Evolutionary conservation across 92 coral and sea anemone genomes (phyloP), one percentile per base, ranked within the genome.

Genomic region (Phenganax subtilis): DNA sequence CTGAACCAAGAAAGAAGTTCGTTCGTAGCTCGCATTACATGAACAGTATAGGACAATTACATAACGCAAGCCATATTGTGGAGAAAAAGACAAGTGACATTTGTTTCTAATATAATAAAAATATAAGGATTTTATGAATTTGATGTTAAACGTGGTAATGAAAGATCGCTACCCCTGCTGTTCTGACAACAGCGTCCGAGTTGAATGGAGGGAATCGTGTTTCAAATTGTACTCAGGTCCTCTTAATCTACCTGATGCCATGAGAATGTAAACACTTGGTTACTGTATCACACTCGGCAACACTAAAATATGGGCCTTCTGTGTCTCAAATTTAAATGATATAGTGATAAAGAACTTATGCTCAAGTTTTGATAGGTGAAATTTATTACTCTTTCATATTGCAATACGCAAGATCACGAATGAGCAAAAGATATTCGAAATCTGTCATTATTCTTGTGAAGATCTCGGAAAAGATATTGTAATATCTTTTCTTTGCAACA

Each of bases 81-180:
- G n/a, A 68, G n/a, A 30, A 52, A 27, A 12, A 37, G 47, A 37
- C 47, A 51, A 30, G 16, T 37, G 54, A 68, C 73, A 68, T 68
- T 68, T 68, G 73, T 68, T 68, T 68, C 73, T 68, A 68, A 68
- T 68, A 68, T 68, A 17, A 53, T 68, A 68, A 68, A 30, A 68
- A 30, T 37, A 37, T 37, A 37, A 68, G 16, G 47, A 17, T 53
- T 68, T 68, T 68, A 68, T 68, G 73, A 68, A 68, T 68, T 68
- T 68, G 47, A 68, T 68, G 73, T 68, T 68, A 68, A 68, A 68
- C 47, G 73, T 68, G 73, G 73, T 16, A 68, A 68, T 68, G 73
- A 68, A 29, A 68, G 73, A 68, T 30, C 31, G 73, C 52, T 68
- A 30, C 73, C 70, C 73, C 73, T 68, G 73, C 73, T 68, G 73